A percentile compares a stretch with the other conserved stretches of the same genome.
These are phyloP conservation scores for Myrmecobius fasciatus DNA, from an alignment of 2,113 vertebrate genomes.

Conservation along the genomic window DNA sequence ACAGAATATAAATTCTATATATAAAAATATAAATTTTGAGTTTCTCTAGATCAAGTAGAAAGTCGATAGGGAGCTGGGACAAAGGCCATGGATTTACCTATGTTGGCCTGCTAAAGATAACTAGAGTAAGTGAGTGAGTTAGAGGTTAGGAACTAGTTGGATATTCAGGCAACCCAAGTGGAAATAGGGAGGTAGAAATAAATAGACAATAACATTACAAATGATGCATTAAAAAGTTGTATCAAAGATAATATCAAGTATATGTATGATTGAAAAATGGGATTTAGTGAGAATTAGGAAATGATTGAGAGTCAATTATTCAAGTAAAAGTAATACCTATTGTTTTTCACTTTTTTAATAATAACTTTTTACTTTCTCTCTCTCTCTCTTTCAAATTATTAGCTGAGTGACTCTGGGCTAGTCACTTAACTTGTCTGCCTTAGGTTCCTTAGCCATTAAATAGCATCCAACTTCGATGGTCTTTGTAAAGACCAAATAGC, in stretches of 20 bases:
- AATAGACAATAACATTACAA: neutral
- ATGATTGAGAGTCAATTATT: too few relatives aligned
- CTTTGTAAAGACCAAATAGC: too few relatives aligned
- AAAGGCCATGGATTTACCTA: neutral
- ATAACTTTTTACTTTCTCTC: too few relatives aligned
- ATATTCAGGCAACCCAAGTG: neutral
- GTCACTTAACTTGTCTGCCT: too few relatives aligned
- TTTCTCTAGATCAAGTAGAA: neutral
- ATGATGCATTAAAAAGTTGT: neutral
- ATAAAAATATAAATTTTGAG: too few relatives aligned
- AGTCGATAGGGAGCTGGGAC: neutral
- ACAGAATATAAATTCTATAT: neutral
- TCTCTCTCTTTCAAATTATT: too few relatives aligned
- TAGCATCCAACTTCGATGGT: too few relatives aligned
- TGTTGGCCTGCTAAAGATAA: neutral
- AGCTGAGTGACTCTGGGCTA: too few relatives aligned
- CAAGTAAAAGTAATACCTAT: too few relatives aligned
- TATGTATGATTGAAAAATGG: neutral
- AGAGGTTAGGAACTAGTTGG: neutral
- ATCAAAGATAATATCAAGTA: neutral
- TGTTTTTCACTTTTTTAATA: too few relatives aligned
- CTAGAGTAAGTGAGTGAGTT: neutral
- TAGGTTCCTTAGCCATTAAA: too few relatives aligned
- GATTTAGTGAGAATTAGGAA: neutral
- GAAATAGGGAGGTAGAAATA: neutral